phyloP scores from a whole-genome alignment of 2,888 invertebrate genomes.

The Oscheius myriophilus region DNA sequence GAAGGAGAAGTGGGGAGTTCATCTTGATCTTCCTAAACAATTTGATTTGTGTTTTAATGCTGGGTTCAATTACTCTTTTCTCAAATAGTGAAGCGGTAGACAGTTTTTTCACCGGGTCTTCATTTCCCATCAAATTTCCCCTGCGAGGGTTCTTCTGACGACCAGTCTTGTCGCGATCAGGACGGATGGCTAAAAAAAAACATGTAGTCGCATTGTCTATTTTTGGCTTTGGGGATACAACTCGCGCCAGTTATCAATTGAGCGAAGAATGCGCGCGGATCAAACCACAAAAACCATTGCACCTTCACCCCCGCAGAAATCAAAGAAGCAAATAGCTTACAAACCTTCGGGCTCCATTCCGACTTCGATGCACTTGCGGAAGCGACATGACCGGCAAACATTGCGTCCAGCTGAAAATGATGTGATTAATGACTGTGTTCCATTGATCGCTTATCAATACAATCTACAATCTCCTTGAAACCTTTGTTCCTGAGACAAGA shows the following conservation, averaged over 20 bases:
- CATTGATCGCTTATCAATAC: slow-evolving; percentile 12
- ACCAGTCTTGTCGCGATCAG: slow-evolving; percentile 69
- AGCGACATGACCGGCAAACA: slow-evolving; percentile 68
- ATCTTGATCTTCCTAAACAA: slow-evolving; percentile 39
- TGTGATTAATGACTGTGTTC: neutral
- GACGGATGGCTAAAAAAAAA: slow-evolving; percentile 62
- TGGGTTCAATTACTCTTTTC: slow-evolving; percentile 9
- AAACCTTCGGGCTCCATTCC: slow-evolving; percentile 70
- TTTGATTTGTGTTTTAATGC: neutral
- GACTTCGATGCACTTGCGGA: slow-evolving; percentile 68
- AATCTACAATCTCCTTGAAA: neutral
- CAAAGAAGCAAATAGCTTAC: slow-evolving; percentile 28
- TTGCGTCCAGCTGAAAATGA: slow-evolving; percentile 63
- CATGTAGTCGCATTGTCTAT: neutral
- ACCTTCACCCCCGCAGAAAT: neutral
- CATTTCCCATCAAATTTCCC: slow-evolving; percentile 3
- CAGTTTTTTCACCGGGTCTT: slow-evolving; percentile 1
- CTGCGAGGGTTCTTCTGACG: slow-evolving; percentile 68
- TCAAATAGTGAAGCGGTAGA: slow-evolving; percentile 6
- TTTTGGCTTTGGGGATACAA: neutral
- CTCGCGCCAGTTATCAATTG: neutral
- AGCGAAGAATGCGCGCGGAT: slow-evolving; percentile 11
- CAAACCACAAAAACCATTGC: slow-evolving; percentile 25
- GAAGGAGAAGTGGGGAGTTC: slow-evolving; percentile 36
- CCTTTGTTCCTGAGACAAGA: neutral